A percentile compares a stretch with the other conserved stretches of the same genome.
Conservation (phyloP, 2,888 invertebrate genomes). For the Azorinus chamasolen region DNA sequence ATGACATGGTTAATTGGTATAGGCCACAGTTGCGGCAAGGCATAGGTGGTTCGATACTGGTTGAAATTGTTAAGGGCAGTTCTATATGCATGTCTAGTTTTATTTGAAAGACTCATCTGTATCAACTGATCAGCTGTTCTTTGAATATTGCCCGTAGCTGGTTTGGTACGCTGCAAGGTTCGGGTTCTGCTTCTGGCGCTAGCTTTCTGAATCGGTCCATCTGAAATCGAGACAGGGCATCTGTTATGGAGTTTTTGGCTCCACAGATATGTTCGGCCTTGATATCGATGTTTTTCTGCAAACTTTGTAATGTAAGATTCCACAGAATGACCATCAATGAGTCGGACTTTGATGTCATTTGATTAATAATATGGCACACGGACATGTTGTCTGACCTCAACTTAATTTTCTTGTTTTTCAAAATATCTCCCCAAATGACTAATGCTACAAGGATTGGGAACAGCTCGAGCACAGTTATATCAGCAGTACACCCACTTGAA, state of each 20-base stretch:
- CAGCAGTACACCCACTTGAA: conserved; percentile 2
- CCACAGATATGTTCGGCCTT: conserved; percentile 32
- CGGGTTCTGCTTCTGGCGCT: too few species aligned
- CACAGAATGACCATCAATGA: too few species aligned
- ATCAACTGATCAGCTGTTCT: conserved; percentile 20
- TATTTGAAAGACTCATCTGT: conserved; percentile 8
- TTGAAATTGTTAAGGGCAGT: conserved; percentile 9
- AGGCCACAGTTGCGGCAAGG: too few species aligned
- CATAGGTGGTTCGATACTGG: conserved; percentile 3
- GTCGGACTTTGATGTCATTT: too few species aligned
- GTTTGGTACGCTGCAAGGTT: too few species aligned
- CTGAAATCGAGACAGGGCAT: conserved; percentile 25
- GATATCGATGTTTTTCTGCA: too few species aligned
- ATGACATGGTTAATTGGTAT: conserved; percentile 19
- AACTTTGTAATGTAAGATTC: too few species aligned
- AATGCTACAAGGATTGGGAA: conserved; percentile 25
- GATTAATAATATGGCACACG: conserved; percentile 32
- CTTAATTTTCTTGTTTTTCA: too few species aligned
- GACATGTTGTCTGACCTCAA: conserved; percentile 41
- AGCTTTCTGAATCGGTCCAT: not conserved
- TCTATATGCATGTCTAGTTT: too few species aligned
- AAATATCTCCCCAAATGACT: conserved; percentile 28
- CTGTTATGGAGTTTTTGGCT: conserved; percentile 6
- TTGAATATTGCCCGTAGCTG: conserved; percentile 23
- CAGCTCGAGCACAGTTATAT: conserved; percentile 36